These are phyloP conservation scores for Hydropsyche tenuis DNA, from an alignment of 1,140 invertebrate species.

Conservation along the genomic window DNA sequence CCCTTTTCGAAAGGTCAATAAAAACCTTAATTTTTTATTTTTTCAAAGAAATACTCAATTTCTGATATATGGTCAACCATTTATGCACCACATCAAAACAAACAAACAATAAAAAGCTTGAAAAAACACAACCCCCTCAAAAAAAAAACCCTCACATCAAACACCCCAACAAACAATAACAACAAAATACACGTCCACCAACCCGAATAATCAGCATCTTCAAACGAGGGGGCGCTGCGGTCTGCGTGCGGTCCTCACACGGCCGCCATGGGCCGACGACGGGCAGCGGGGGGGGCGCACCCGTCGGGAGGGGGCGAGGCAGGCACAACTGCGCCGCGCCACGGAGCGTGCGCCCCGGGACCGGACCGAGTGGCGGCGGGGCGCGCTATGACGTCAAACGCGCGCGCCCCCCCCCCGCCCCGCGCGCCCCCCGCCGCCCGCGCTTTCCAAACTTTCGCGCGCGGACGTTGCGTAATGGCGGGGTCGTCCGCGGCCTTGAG, in stretches of 20 bases:
- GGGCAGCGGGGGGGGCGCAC: too few relatives aligned
- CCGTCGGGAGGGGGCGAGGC: neutral
- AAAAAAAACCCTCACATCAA: neutral
- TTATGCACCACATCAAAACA: too few relatives aligned
- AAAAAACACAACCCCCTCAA: too few relatives aligned
- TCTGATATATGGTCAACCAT: too few relatives aligned
- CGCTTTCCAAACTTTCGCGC: conserved; percentile 15
- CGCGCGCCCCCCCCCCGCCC: neutral
- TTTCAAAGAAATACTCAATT: too few relatives aligned
- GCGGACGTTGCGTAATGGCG: conserved; percentile 10
- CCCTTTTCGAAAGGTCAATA: too few relatives aligned
- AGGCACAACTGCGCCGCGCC: neutral
- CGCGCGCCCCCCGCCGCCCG: neutral
- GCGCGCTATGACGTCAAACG: conserved; percentile 6
- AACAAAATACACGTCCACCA: neutral
- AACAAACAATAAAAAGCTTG: too few relatives aligned
- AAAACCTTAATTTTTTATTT: too few relatives aligned
- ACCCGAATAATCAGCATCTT: conserved; percentile 14
- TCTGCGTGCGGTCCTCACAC: too few relatives aligned
- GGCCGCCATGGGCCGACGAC: too few relatives aligned
- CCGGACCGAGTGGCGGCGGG: neutral
- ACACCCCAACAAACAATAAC: neutral
- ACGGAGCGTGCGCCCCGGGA: conserved; percentile 15
- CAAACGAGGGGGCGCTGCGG: neutral
- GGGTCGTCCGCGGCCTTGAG: conserved; percentile 1